Percentiles rank a stretch among this genome's conserved stretches.
Evolutionary conservation across 2,888 invertebrate genomes (phyloP).

Genomic region (Tromatobia lineatoria): DNA sequence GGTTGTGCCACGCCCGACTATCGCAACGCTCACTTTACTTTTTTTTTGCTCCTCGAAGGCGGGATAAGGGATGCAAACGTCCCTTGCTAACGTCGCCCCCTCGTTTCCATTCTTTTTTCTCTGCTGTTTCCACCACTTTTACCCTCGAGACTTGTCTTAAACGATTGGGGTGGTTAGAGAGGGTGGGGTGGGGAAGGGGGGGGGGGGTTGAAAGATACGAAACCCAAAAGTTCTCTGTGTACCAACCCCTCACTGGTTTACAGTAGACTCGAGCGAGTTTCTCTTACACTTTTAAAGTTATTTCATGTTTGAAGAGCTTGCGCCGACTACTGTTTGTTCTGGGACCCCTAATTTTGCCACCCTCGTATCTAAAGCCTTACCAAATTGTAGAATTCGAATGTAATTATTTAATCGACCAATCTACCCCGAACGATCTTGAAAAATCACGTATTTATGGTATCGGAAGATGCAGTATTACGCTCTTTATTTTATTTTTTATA

Average conservation of each 20-base stretch:
- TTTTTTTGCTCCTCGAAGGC: neutral
- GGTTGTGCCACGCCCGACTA: conserved; percentile 10
- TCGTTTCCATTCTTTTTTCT: neutral
- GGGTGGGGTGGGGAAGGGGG: neutral
- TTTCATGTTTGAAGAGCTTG: conserved; percentile 30
- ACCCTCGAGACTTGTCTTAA: conserved; percentile 24
- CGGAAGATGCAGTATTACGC: neutral
- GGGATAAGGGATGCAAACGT: conserved; percentile 6
- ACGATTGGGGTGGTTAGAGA: conserved; percentile 3
- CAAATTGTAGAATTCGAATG: conserved; percentile 27
- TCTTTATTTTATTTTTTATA: no score
- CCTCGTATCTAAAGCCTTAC: neutral
- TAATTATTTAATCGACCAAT: conserved; percentile 25
- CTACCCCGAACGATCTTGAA: neutral
- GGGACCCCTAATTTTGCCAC: neutral
- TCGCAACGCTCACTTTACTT: neutral
- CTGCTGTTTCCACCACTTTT: neutral
- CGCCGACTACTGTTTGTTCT: neutral
- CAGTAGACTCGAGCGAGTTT: conserved; percentile 12
- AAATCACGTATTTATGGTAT: neutral
- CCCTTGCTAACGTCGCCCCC: conserved; percentile 2
- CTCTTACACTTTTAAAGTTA: conserved; percentile 23
- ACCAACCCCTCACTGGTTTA: conserved; percentile 8
- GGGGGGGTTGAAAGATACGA: neutral
- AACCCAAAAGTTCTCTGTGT: conserved; percentile 20